Evolutionary conservation across 2,113 vertebrate genomes (phyloP), one percentile per base, ranked within the genome.

Genomic region (Bubo scandiacus): DNA sequence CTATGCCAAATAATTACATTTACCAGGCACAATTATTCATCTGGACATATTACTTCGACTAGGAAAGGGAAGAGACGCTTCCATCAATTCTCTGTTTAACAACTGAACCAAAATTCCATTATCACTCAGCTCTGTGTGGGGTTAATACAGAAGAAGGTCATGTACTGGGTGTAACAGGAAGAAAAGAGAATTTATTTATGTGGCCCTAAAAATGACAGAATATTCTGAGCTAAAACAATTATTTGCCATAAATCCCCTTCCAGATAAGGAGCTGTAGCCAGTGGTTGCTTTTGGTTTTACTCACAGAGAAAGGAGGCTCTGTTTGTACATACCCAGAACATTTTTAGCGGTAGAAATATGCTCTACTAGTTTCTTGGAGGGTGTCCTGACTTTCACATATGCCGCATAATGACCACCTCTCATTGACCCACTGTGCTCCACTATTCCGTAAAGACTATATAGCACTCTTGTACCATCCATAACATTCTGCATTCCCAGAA

Each of bases 351-450:
- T 92, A 66, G 96, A 94, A 89, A 97, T 97, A 40, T 98, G 98
- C 22, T 99, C 99, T 3, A 97, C 36, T 68, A 98, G 54, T 88
- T 98, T 99, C 96, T 97, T 98, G 94, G 98, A 98, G 9, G 98
- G 98, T 26, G 98, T 52, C n/a, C 99, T 98, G 83, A 99, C 99
- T 98, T 99, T 99, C 80, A 99, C 99, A 29, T 99, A 99, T 0
- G 99, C 99, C 0, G 99, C 98, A 74, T 99, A 99, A 92, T 99
- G 99, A 15, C 99, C 99, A 16, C 98, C 99, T 70, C 99, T 98
- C 99, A 99, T 99, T 0, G 99, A 99, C 55, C 99, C 99, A 6
- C 99, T 99, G 61, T 99, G 99, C 79, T 99, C 99, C 42, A 99
- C 99, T 91, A 99, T 98, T 91, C 99, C 99, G 34, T 99, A 99